Percentiles rank a stretch among this genome's conserved stretches.
phyloP scores from a whole-genome alignment of 2,797 vertebrate species.

The Chaetodon trifasciatus region DNA sequence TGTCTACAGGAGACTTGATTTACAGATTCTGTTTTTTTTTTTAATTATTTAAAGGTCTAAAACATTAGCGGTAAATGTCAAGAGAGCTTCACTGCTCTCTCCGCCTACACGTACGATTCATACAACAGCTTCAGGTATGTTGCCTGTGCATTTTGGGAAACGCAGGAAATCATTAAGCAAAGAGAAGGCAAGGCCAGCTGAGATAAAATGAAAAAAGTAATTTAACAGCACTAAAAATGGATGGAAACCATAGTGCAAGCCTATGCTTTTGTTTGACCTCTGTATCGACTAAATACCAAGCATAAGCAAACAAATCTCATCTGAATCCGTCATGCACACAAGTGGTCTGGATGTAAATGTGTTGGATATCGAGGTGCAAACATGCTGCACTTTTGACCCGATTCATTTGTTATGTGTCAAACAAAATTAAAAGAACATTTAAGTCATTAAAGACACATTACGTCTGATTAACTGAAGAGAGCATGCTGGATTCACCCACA shows the following conservation, averaged over 20 bases:
- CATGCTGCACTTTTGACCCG: neutral
- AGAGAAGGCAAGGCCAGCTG: constrained; percentile 28
- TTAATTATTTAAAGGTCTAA: neutral
- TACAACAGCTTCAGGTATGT: constrained; percentile 15
- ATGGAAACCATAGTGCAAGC: constrained; percentile 2
- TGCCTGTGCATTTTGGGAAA: constrained; percentile 26
- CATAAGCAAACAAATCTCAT: constrained; percentile 22
- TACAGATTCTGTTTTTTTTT: neutral
- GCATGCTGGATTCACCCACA: neutral
- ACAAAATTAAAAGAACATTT: neutral
- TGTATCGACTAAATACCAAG: constrained; percentile 3
- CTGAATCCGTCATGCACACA: neutral
- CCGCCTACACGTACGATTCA: constrained; percentile 11
- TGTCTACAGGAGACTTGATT: constrained; percentile 20
- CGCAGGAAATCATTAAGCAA: constrained; percentile 30
- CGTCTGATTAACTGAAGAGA: neutral
- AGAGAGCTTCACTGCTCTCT: neutral
- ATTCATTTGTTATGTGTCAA: constrained; percentile 11
- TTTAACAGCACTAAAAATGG: constrained; percentile 43
- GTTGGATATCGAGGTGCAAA: neutral
- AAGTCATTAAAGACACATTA: neutral
- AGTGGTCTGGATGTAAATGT: neutral
- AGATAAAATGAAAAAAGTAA: constrained; percentile 27
- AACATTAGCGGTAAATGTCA: neutral
- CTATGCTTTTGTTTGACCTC: constrained; percentile 37